Percentiles rank a stretch among this genome's conserved stretches.
Conservation (phyloP, 2,113 vertebrate genomes). For the Myrmophylax atrothorax region DNA sequence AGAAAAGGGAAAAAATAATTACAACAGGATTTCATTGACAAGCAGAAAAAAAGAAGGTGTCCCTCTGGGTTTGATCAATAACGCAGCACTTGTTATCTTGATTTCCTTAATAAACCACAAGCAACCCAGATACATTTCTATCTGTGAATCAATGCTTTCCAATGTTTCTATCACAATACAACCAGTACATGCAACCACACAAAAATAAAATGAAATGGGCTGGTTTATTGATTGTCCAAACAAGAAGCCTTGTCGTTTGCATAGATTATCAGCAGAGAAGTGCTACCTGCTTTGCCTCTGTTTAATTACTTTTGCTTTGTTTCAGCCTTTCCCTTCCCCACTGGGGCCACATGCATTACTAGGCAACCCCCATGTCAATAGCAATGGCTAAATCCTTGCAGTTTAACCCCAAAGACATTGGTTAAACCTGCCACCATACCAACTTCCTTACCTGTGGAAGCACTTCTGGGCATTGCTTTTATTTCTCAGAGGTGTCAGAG, state of each 20-base stretch:
- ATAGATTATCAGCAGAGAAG: slow-evolving; percentile 43
- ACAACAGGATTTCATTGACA: slow-evolving; percentile 33
- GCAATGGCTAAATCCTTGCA: not conserved
- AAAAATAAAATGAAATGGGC: slow-evolving; percentile 29
- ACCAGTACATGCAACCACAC: not conserved
- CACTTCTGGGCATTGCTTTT: not conserved
- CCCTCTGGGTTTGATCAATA: slow-evolving; percentile 69
- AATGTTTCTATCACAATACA: slow-evolving; percentile 44
- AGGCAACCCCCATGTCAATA: not conserved
- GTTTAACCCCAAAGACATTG: not conserved
- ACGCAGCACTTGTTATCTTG: slow-evolving; percentile 72
- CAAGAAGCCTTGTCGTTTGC: slow-evolving; percentile 14
- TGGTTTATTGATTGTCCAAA: slow-evolving; percentile 55
- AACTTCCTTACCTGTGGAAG: not conserved
- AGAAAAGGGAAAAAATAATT: slow-evolving; percentile 53
- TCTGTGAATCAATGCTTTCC: slow-evolving; percentile 50
- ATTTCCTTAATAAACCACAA: slow-evolving; percentile 70
- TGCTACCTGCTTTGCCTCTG: not conserved
- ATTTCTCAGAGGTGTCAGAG: not conserved
- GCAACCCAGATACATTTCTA: slow-evolving; percentile 52
- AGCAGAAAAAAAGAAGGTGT: slow-evolving; percentile 13
- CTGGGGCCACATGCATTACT: not conserved
- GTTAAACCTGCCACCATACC: not conserved
- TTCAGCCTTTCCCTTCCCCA: not conserved
- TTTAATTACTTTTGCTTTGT: slow-evolving; percentile 51